Evolutionary conservation across 2,888 invertebrate species (phyloP).

Genomic region (Drosophila subsilvestris): DNA sequence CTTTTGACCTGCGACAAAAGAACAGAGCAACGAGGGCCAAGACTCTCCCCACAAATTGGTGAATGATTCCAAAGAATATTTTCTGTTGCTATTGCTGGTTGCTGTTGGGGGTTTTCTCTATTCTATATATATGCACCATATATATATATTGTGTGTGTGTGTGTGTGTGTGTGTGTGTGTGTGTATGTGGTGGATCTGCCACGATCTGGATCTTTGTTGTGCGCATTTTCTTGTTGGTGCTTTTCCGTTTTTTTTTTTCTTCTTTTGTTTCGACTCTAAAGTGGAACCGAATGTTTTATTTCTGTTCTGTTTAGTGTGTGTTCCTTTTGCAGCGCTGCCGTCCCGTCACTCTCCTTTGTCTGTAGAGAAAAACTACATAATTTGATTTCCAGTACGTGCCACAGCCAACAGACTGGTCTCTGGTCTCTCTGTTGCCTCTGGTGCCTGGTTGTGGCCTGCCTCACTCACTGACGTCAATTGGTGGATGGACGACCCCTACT

Average conservation of each 20-base stretch:
- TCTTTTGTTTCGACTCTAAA: conserved; percentile 29
- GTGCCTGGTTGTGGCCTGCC: conserved; percentile 62
- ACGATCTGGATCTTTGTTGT: conserved; percentile 33
- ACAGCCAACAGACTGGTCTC: conserved; percentile 10
- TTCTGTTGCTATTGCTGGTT: no score
- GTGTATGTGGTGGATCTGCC: background rate
- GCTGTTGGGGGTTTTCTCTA: background rate
- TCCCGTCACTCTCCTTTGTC: conserved; percentile 17
- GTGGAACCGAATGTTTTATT: conserved; percentile 43
- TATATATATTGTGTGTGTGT: conserved; percentile 14
- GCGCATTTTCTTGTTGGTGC: conserved; percentile 10
- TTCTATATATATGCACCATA: conserved; percentile 18
- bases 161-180: background rate
- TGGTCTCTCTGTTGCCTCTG: background rate
- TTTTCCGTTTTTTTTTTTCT: conserved; percentile 1
- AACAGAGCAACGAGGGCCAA: background rate
- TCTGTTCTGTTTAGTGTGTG: conserved; percentile 22
- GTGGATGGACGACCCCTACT: conserved; percentile 12
- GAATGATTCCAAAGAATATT: conserved; percentile 7
- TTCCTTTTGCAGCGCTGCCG: conserved; percentile 10
- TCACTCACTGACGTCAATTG: conserved; percentile 72
- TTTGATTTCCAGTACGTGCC: conserved; percentile 79
- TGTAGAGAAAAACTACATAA: conserved; percentile 48
- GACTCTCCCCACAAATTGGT: conserved; percentile 8
- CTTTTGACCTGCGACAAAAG: conserved; percentile 65